Evolutionary conservation across 1,140 invertebrate genomes (phyloP), one percentile per base, ranked within the genome.

Genomic region (Formica exsecta): DNA sequence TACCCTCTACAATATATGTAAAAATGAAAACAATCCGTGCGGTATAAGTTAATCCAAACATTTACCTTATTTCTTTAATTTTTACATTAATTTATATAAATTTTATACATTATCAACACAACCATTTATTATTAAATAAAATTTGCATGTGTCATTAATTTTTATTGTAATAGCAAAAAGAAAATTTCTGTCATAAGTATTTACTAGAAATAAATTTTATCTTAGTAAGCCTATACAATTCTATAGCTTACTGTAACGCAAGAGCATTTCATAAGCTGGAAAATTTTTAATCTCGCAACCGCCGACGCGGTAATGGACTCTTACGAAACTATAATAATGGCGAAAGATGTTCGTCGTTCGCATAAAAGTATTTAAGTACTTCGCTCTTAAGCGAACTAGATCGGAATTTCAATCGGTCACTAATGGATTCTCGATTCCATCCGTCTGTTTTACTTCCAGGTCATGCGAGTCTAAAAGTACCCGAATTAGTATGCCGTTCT

Each of bases 321-420:
- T 61, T n/a, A n/a, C 59, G 1, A 64, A 76, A 77, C 59, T 77
- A 77, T 65, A 77, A 77, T 65, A 65, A 65, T 48, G 59, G 59
- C 59, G 62, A 77, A 65, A 77, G 57, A 44, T 41, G 25, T 77
- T 65, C 61, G 59, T 65, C 19, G 61, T 11, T 29, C 41, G 19
- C 5, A 77, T 36, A 62, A 77, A 77, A 65, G 75, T 65, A 77
- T 77, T 77, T 65, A 77, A 77, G 59, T 77, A 77, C 59, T 77
- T 77, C 41, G 41, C 59, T 77, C 75, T 65, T 77, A 65, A 77
- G 29, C 59, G 41, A 19, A 65, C 75, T 77, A 62, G 59, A 77
- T 77, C 74, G 59, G 75, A 77, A 77, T 77, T 77, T 77, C 75
- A 77, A 77, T 77, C 64, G 75, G 41, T 65, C 25, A 19, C 41